Conservation (phyloP, 2,113 vertebrate genomes). For the Pitta sordida region DNA sequence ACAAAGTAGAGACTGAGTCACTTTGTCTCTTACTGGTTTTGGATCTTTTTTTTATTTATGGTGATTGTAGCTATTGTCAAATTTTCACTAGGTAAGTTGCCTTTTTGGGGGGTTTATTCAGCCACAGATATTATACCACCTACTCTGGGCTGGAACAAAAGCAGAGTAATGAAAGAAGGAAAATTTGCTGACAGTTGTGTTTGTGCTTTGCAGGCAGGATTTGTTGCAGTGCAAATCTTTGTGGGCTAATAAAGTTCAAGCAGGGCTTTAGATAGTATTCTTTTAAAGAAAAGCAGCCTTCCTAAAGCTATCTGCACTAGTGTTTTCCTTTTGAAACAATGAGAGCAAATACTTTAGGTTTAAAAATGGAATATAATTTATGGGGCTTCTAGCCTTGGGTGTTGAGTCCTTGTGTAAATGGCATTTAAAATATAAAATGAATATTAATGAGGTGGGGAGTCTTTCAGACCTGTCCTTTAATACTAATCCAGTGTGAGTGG, state of each 20-base stretch:
- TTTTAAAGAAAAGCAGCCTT: not conserved
- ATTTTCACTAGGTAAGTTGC: not conserved
- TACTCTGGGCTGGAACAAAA: not conserved
- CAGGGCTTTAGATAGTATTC: not conserved
- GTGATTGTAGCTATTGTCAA: not conserved
- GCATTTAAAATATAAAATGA: slow-evolving; percentile 19
- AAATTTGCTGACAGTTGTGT: not conserved
- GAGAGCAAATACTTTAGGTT: not conserved
- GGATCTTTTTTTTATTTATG: not conserved
- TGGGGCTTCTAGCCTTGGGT: not conserved
- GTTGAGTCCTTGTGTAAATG: not conserved
- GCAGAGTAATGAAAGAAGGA: not conserved
- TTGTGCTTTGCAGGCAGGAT: not conserved
- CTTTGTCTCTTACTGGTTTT: not conserved
- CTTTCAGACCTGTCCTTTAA: slow-evolving; percentile 50
- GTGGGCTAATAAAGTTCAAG: not conserved
- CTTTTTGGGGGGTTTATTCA: not conserved
- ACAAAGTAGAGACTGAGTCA: not conserved
- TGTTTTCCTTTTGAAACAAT: not conserved
- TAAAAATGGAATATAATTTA: slow-evolving; percentile 25
- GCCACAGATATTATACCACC: not conserved
- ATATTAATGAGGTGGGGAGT: slow-evolving; percentile 48
- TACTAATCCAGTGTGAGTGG: slow-evolving; percentile 51
- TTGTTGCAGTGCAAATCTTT: not conserved
- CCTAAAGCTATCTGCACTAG: not conserved